Evolutionary conservation across 1,140 invertebrate genomes (phyloP).

Genomic region (Chymomyza costata): DNA sequence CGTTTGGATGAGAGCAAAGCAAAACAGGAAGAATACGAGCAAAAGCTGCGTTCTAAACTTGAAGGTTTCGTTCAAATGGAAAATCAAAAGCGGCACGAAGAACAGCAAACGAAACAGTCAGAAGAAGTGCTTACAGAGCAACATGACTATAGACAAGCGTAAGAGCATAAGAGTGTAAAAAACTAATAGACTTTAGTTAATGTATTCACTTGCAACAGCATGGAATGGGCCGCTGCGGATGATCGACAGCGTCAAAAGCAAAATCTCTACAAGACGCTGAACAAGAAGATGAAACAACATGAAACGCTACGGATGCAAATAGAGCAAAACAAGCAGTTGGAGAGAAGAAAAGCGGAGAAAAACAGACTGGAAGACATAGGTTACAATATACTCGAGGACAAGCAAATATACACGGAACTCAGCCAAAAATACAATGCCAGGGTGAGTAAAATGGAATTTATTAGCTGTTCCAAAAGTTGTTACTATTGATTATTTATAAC

Average conservation of each 20-base stretch:
- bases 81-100: constrained; percentile 22
- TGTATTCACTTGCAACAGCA: background rate
- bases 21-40: constrained; percentile 33
- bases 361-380: constrained; percentile 10
- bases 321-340: constrained; percentile 8
- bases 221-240: constrained; percentile 15
- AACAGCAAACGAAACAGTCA: background rate
- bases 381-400: constrained; percentile 30
- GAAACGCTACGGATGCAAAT: constrained; percentile 31
- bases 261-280: background rate
- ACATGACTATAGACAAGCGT: constrained; percentile 20
- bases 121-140: constrained; percentile 16
- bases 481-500: too few relatives aligned
- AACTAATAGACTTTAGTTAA: background rate
- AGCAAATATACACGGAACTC: constrained; percentile 37
- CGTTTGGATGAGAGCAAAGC: constrained; percentile 26
- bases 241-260: constrained; percentile 9
- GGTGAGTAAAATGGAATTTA: constrained; percentile 18
- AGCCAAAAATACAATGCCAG: constrained; percentile 26
- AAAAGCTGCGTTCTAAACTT: constrained; percentile 20
- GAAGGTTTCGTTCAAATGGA: constrained; percentile 21
- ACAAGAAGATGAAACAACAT: constrained; percentile 26
- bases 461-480: too few relatives aligned
- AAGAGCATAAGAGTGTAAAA: background rate
- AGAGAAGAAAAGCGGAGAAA: background rate